phyloP scores from a whole-genome alignment of 2,113 vertebrate species.

The Aegithalos caudatus region DNA sequence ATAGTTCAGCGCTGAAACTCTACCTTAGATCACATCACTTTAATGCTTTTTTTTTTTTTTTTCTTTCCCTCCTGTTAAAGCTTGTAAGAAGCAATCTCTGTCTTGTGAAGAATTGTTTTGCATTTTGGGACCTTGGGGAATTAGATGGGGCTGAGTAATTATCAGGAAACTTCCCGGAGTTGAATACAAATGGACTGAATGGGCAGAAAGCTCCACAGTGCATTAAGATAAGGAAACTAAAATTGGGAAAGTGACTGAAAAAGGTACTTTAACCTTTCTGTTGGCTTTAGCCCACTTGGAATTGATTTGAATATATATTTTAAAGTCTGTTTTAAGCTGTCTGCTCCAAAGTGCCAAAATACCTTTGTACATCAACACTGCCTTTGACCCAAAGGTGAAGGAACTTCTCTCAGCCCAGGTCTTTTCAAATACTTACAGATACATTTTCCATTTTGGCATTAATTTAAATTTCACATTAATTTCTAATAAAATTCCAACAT shows the following conservation, averaged over 20 bases:
- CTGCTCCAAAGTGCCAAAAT: slow-evolving; percentile 27
- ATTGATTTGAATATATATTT: slow-evolving; percentile 52
- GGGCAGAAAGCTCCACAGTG: slow-evolving; percentile 20
- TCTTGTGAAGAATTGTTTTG: slow-evolving; percentile 59
- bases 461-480: slow-evolving; percentile 60
- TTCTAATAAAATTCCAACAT: slow-evolving; percentile 48
- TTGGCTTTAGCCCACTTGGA: slow-evolving; percentile 26
- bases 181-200: slow-evolving; percentile 47
- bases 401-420: neutral
- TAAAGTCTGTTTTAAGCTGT: slow-evolving; percentile 3
- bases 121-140: slow-evolving; percentile 56
- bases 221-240: slow-evolving; percentile 58
- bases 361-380: slow-evolving; percentile 30
- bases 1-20: neutral
- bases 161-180: slow-evolving; percentile 40
- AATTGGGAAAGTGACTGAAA: neutral
- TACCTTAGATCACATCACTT: slow-evolving; percentile 8
- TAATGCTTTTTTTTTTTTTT: slow-evolving; percentile 13
- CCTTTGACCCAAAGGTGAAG: slow-evolving; percentile 23
- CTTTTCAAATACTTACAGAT: slow-evolving; percentile 55
- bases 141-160: slow-evolving; percentile 60
- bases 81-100: slow-evolving; percentile 46
- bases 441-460: slow-evolving; percentile 33
- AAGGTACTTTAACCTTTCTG: slow-evolving; percentile 21
- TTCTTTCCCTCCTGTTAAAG: neutral